phyloP scores from a whole-genome alignment of 2,888 invertebrate species.

The Sthenelais limicola region DNA sequence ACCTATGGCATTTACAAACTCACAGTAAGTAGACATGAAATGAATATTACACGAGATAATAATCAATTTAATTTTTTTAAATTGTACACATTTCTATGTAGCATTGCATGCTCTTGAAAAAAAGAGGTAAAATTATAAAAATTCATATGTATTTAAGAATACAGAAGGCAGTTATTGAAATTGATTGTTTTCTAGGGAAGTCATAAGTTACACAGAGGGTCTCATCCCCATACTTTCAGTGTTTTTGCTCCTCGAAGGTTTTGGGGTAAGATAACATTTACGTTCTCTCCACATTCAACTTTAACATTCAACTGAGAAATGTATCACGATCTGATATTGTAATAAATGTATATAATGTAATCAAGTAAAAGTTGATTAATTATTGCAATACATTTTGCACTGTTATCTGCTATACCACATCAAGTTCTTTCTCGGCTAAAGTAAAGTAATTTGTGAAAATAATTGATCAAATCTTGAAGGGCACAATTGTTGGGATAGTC shows the following conservation, averaged over 20 bases:
- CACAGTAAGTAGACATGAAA: constrained; percentile 41
- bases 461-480: constrained; percentile 49
- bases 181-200: constrained; percentile 50
- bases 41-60: background rate
- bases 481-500: constrained; percentile 53
- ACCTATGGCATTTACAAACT: constrained; percentile 50
- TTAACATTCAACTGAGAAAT: background rate
- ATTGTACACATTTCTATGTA: background rate
- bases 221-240: constrained; percentile 50
- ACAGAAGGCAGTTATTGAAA: background rate
- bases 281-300: no score
- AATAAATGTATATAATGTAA: background rate
- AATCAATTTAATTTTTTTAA: background rate
- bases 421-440: background rate
- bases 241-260: constrained; percentile 54
- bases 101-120: no score
- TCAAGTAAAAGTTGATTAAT: background rate
- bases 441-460: background rate
- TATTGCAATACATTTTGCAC: no score
- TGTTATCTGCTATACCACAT: no score
- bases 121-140: background rate
- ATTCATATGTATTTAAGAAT: background rate
- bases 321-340: background rate
- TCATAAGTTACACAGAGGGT: constrained; percentile 50
- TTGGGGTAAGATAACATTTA: constrained; percentile 56